phyloP scores from a whole-genome alignment of 2,797 vertebrate species.

The Gallirallus australis region DNA sequence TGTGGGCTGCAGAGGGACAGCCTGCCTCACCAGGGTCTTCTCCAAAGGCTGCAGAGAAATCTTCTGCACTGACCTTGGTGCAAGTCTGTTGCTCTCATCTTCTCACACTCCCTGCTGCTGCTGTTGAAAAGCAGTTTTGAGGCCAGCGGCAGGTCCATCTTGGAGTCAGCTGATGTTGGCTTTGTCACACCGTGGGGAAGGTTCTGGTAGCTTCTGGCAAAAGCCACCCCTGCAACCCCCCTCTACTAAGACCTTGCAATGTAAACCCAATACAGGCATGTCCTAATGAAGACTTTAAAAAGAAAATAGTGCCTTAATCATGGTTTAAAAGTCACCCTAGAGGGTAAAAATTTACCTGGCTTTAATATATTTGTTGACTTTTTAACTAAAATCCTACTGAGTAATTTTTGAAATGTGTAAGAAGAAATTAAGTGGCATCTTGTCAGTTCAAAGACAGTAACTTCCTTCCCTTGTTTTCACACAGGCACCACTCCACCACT shows the following conservation, averaged over 20 bases:
- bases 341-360: neutral
- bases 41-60: too few relatives aligned
- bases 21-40: neutral
- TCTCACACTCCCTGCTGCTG: neutral
- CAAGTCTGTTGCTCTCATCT: neutral
- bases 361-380: neutral
- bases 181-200: fast-evolving
- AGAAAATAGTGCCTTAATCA: neutral
- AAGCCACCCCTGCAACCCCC: neutral
- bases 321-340: neutral
- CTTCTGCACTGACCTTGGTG: neutral
- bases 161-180: fast-evolving
- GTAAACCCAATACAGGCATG: fast-evolving
- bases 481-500: neutral
- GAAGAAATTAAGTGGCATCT: neutral
- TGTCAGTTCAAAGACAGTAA: neutral
- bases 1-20: too few relatives aligned
- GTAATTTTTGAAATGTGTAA: neutral
- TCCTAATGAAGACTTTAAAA: neutral
- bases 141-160: fast-evolving
- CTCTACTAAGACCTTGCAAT: neutral
- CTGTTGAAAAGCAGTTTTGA: too few relatives aligned
- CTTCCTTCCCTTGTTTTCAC: neutral
- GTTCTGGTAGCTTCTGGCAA: neutral
- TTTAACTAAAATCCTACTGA: neutral